A percentile compares a stretch with the other conserved stretches of the same genome.
phyloP scores from a whole-genome alignment of 2,797 vertebrate species.

The Rousettus madagascariensis region DNA sequence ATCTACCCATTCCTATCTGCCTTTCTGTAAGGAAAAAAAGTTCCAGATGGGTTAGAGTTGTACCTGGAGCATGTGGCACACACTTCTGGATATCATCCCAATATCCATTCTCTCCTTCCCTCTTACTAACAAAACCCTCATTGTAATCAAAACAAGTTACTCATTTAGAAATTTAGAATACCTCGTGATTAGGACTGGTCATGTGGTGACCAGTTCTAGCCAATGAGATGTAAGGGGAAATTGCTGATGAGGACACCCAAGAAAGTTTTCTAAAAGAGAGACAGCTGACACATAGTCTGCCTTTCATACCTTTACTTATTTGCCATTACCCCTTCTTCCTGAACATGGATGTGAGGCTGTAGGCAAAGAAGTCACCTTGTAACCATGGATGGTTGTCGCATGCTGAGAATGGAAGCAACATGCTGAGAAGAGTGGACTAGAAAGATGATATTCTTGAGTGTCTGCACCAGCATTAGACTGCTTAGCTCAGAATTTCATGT shows the following conservation, averaged over 20 bases:
- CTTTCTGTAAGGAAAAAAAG: neutral
- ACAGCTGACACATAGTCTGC: neutral
- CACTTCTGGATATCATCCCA: neutral
- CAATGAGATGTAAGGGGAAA: neutral
- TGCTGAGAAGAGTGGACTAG: neutral
- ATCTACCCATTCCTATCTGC: neutral
- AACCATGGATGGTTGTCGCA: neutral
- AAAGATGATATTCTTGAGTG: slow-evolving; percentile 8
- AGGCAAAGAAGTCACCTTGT: neutral
- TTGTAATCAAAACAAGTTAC: neutral
- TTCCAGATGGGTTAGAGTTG: neutral
- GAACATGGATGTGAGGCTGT: neutral
- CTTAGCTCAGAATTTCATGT: neutral
- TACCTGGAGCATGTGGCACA: neutral
- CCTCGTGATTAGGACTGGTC: neutral
- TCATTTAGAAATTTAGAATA: neutral
- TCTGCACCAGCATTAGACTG: neutral
- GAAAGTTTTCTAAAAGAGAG: neutral
- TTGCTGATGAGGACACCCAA: neutral
- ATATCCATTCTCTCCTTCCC: neutral
- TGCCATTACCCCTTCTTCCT: neutral
- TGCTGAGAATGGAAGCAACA: neutral
- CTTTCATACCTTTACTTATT: neutral
- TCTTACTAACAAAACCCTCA: neutral
- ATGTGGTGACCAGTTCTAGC: neutral